phyloP scores from a whole-genome alignment of 2,797 vertebrate species.

The Pangasius sanitwongsei region DNA sequence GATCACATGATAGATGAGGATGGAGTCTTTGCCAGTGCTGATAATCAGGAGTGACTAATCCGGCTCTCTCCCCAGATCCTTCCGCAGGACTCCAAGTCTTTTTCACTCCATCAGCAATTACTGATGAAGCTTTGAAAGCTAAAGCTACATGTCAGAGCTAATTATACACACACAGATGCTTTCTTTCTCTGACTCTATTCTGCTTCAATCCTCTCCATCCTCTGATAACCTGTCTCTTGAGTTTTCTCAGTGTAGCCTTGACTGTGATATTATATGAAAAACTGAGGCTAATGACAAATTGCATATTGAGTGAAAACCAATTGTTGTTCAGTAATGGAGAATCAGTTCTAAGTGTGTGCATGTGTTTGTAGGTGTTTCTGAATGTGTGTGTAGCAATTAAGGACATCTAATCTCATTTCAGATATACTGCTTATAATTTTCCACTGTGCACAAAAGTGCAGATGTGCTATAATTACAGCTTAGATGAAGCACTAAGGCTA shows the following conservation, averaged over 20 bases:
- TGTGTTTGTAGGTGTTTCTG: too few relatives aligned
- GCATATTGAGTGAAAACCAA: neutral
- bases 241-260: neutral
- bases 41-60: conserved; percentile 52
- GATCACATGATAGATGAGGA: conserved; percentile 10
- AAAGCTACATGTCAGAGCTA: neutral
- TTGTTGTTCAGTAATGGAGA: conserved; percentile 3
- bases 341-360: neutral
- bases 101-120: conserved; percentile 41
- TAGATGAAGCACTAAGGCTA: neutral
- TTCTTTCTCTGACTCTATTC: neutral
- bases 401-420: conserved; percentile 1
- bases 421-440: neutral
- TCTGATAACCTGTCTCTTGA: neutral
- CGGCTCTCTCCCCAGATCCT: conserved; percentile 7
- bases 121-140: conserved; percentile 26
- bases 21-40: conserved; percentile 33
- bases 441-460: neutral
- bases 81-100: conserved; percentile 29
- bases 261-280: neutral
- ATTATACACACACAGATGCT: neutral
- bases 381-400: neutral
- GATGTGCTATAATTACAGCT: conserved; percentile 9
- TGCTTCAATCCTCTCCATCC: neutral
- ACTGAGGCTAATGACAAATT: neutral